phyloP scores from a whole-genome alignment of 1,140 invertebrate species.

The Zaprionus taronus region DNA sequence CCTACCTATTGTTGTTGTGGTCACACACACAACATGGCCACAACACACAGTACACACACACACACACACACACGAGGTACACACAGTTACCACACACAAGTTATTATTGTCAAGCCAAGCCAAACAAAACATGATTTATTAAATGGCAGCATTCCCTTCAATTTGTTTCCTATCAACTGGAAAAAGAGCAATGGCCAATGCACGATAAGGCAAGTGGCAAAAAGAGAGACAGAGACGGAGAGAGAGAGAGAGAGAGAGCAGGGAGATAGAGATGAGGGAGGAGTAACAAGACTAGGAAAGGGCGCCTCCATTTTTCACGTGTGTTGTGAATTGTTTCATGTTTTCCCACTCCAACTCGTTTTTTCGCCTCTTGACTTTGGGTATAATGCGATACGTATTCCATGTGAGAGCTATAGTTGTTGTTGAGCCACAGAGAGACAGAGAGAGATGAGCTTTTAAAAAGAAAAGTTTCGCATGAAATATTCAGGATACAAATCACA shows the following conservation, averaged over 20 bases:
- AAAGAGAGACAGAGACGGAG: background rate
- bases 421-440: conserved; percentile 12
- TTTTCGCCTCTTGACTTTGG: background rate
- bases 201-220: conserved; percentile 11
- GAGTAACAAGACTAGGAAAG: background rate
- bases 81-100: conserved; percentile 73
- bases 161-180: conserved; percentile 82
- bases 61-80: conserved; percentile 51
- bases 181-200: conserved; percentile 71
- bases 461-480: conserved; percentile 67
- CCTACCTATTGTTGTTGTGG: conserved; percentile 65
- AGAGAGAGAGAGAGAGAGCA: too few relatives aligned
- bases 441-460: conserved; percentile 71
- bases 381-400: conserved; percentile 25
- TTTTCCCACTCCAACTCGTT: conserved; percentile 21
- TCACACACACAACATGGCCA: conserved; percentile 57
- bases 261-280: too few relatives aligned
- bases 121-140: conserved; percentile 83
- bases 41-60: conserved; percentile 15
- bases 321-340: conserved; percentile 60
- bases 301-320: conserved; percentile 41
- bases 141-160: conserved; percentile 81
- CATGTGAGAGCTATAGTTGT: conserved; percentile 14
- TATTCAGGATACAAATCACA: conserved; percentile 56
- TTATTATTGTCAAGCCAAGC: conserved; percentile 80